Conservation (phyloP, 1,140 invertebrate genomes). For the Drosophila erecta region DNA sequence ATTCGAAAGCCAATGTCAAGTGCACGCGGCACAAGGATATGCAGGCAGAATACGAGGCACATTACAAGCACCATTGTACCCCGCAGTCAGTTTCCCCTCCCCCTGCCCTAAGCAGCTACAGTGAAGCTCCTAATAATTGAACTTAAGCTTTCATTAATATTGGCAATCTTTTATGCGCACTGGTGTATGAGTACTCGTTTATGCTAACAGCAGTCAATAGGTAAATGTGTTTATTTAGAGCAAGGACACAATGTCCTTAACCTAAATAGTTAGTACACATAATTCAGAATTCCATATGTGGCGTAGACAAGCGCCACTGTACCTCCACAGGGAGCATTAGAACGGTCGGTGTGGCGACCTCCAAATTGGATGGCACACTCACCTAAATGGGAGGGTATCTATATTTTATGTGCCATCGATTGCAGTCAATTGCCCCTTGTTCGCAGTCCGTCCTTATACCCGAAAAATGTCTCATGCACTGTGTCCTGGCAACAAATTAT, state of each 20-base stretch:
- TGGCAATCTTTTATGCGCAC: neutral
- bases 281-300: neutral
- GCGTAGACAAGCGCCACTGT: neutral
- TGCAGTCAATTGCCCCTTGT: slow-evolving; percentile 17
- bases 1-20: slow-evolving; percentile 69
- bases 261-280: no score
- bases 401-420: slow-evolving; percentile 74
- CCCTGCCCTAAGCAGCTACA: neutral
- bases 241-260: no score
- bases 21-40: slow-evolving; percentile 38
- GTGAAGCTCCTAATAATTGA: neutral
- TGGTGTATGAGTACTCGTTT: no score
- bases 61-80: slow-evolving; percentile 39
- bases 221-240: no score
- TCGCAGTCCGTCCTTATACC: neutral
- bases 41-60: slow-evolving; percentile 4
- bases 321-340: slow-evolving; percentile 3
- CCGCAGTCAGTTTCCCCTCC: neutral
- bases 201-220: no score
- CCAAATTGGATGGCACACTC: slow-evolving; percentile 33
- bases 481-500: slow-evolving; percentile 8
- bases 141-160: no score
- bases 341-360: slow-evolving; percentile 39
- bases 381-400: slow-evolving; percentile 49
- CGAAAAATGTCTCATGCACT: slow-evolving; percentile 4